Conservation (phyloP, 1,140 invertebrate genomes). For the Procambarus clarkii region DNA sequence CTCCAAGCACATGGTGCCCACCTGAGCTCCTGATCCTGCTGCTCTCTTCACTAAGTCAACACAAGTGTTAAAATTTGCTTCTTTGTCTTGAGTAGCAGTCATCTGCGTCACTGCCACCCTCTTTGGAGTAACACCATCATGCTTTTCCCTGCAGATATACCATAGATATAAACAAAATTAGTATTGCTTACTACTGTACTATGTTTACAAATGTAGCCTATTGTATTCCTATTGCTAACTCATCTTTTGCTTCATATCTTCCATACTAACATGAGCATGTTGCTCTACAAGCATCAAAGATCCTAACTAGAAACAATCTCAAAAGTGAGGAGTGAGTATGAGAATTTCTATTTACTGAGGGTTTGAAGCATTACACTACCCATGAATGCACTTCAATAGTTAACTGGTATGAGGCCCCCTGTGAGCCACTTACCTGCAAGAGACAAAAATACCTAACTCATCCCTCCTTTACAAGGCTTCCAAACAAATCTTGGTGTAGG, state of each 20-base stretch:
- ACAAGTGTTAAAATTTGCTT: slow-evolving; percentile 36
- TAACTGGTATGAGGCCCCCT: too few relatives aligned
- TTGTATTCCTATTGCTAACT: not conserved
- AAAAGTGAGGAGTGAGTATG: not conserved
- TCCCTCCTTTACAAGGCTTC: too few relatives aligned
- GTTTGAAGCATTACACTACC: too few relatives aligned
- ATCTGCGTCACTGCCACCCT: slow-evolving; percentile 51
- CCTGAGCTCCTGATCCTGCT: slow-evolving; percentile 27
- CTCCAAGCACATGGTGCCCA: not conserved
- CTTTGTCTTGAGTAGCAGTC: slow-evolving; percentile 25
- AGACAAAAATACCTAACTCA: too few relatives aligned
- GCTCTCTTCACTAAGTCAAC: slow-evolving; percentile 30
- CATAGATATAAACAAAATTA: not conserved
- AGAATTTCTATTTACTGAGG: not conserved
- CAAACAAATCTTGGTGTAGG: too few relatives aligned
- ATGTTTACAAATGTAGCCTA: not conserved
- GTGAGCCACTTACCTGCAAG: too few relatives aligned
- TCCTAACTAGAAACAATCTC: too few relatives aligned
- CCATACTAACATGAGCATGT: too few relatives aligned
- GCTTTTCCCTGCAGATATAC: not conserved
- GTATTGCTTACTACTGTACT: too few relatives aligned
- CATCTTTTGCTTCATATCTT: too few relatives aligned
- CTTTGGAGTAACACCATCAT: not conserved
- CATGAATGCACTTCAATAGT: too few relatives aligned
- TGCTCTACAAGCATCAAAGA: too few relatives aligned